phyloP scores from a whole-genome alignment of 2,888 invertebrate genomes.

The Lithophane semibrunnea region DNA sequence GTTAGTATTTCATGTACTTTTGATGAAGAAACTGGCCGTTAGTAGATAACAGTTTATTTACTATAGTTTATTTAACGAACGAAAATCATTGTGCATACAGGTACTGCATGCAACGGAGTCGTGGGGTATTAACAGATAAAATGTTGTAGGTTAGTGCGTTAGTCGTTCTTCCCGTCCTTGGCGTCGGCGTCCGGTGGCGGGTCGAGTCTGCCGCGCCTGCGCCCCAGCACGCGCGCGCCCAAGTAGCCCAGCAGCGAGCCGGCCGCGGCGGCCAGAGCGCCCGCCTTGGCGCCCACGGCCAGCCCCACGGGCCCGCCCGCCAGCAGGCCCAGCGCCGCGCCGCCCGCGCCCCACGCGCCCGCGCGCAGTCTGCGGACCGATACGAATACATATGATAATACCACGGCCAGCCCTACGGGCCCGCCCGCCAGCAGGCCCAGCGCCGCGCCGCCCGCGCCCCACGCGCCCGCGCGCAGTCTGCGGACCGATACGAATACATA shows the following conservation, averaged over 20 bases:
- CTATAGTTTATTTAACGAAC: background rate
- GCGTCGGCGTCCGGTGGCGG: background rate
- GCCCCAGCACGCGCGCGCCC: constrained; percentile 67
- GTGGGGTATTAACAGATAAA: too few relatives aligned
- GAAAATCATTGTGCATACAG: background rate
- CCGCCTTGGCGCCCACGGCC: constrained; percentile 79
- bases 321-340: constrained; percentile 78
- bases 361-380: constrained; percentile 68
- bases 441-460: constrained; percentile 69
- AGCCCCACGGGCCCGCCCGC: constrained; percentile 81
- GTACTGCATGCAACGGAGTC: background rate
- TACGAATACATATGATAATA: too few relatives aligned
- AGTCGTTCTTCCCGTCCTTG: constrained; percentile 50
- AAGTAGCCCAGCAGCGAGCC: constrained; percentile 77
- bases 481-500: too few relatives aligned
- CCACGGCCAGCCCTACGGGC: constrained; percentile 78
- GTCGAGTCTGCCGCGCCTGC: constrained; percentile 9
- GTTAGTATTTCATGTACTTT: background rate
- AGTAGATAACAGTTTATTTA: background rate
- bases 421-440: constrained; percentile 79
- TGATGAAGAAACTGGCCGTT: too few relatives aligned
- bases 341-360: constrained; percentile 74
- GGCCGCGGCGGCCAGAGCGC: constrained; percentile 77
- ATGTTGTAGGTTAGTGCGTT: constrained; percentile 2
- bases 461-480: too few relatives aligned